Evolutionary conservation across 2,797 vertebrate species (phyloP).

Genomic region (Malacoctenus gilli): DNA sequence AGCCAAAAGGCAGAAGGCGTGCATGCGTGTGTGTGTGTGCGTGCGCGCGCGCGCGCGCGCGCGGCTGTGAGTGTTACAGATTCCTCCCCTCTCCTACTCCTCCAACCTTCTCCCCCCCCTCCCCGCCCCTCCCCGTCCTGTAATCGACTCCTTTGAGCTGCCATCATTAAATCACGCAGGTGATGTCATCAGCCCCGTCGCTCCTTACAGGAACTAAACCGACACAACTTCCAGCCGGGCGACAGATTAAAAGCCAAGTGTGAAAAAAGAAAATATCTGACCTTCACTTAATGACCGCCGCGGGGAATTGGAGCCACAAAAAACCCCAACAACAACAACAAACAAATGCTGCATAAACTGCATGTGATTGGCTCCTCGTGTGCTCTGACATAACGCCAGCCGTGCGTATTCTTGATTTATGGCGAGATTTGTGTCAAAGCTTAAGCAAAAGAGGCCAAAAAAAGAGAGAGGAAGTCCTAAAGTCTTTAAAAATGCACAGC

Average conservation of each 20-base stretch:
- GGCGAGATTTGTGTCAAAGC: conserved; percentile 25
- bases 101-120: too few relatives aligned
- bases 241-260: conserved; percentile 12
- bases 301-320: not conserved
- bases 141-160: conserved; percentile 34
- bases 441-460: conserved; percentile 22
- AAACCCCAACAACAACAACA: too few relatives aligned
- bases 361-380: conserved; percentile 7
- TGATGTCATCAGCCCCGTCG: conserved; percentile 65
- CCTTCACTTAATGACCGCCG: not conserved
- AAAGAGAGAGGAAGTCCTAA: conserved; percentile 31
- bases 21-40: conserved; percentile 19
- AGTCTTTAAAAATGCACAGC: conserved; percentile 57
- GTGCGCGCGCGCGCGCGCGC: too few relatives aligned
- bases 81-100: too few relatives aligned
- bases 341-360: not conserved
- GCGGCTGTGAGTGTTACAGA: conserved; percentile 21
- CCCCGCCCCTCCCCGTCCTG: conserved; percentile 40
- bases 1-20: conserved; percentile 80
- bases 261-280: not conserved
- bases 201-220: conserved; percentile 2
- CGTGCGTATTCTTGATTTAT: conserved; percentile 41
- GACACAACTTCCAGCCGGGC: conserved; percentile 4
- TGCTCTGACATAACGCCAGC: conserved; percentile 16
- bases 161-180: conserved; percentile 53